Evolutionary conservation across 2,113 vertebrate genomes (phyloP), one percentile per base, ranked within the genome.

Genomic region (Rafetus swinhoei): DNA sequence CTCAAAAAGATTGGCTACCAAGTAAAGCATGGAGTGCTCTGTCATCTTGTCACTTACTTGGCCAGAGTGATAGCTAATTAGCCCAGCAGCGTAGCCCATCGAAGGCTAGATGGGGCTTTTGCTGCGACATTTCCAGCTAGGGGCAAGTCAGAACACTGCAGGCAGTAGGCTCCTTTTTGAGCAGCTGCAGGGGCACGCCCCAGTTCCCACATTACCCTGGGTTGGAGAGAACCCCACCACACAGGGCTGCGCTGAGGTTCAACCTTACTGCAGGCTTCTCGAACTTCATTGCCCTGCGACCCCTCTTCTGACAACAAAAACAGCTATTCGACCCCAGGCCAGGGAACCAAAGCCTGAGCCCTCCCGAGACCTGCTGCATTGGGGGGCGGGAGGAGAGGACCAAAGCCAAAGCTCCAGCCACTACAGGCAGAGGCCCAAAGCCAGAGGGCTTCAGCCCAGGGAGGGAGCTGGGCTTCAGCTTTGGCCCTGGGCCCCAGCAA

Each of bases 1-100:
- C 24, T 1, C 39, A n/a, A 2, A 0, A 0, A 0, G 50, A 9
- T 3, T 0, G 1, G 1, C 0, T 35, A 72, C 35, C 54, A 76
- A 80, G 29, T 52, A 53, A 79, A 92, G 74, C 29, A 13, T 8
- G 10, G 22, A 82, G 39, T 22, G 45, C 35, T 79, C 24, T 55
- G 13, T 32, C 32, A 45, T 35, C 39, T 60, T 54, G 62, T 35
- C 65, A 25, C 6, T 90, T 19, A 80, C n/a, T 18, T 72, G 62
- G 72, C 24, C 25, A 39, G 27, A 59, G 21, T 56, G 35, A 81
- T 65, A 80, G 10, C 59, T 62, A 82, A 22, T 25, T 32, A 90
- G 12, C 19, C 12, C 22, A 19, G 45, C 35, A 24, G 52, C 45
- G 8, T 56, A 82, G 24, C 18, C 77, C n/a, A 74, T 45, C 24